Base-by-base conservation (phyloP, 1,140 invertebrate species). In the Dolichoris vasculosae region DNA sequence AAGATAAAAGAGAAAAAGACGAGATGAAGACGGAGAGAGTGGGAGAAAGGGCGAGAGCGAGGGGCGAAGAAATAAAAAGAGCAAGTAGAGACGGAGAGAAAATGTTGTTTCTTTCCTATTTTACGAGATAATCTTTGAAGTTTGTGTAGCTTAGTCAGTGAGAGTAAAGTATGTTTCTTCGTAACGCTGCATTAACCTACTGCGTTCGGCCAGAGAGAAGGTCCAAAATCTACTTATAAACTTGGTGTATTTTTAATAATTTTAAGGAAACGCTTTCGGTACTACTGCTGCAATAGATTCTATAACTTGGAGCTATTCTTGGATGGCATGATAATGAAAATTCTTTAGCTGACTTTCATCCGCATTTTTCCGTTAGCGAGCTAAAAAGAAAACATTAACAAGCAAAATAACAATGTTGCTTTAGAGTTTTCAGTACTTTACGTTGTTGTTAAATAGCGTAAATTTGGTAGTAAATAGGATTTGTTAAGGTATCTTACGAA, bases 171-270 rank as follows among this genome's bases (percentile, higher is more conserved):
- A 71, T 84, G 38, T 71, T 51, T 55, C 69, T 67, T 30, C 43
- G 32, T 84, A 71, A 84, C 76, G 63, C 64, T 84, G 83, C 43
- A 84, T 84, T 84, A 84, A 84, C 76, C 48, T 79, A 84, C 46
- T 71, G 35, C 35, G 13, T 59, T 51, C 30, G n/a, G 46, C 26
- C n/a, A 64, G 46, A 51, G 51, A 23, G 0, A 78, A 78, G 55
- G 32, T 79, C 30, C 46, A 79, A 71, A 84, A 84, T 79, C 83
- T 79, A 79, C 76, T 84, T 84, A 84, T 59, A 20, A 84, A 84
- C 76, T 69, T 71, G 78, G 83, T 79, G 63, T 79, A 79, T 84
- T 84, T 84, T 84, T 73, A 84, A 71, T 84, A 84, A 84, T 79
- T 84, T 73, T 71, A 78, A 69, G 64, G 43, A 30, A n/a, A 26